Base-by-base conservation (phyloP, 2,888 invertebrate species). In the Lingula anatina region DNA sequence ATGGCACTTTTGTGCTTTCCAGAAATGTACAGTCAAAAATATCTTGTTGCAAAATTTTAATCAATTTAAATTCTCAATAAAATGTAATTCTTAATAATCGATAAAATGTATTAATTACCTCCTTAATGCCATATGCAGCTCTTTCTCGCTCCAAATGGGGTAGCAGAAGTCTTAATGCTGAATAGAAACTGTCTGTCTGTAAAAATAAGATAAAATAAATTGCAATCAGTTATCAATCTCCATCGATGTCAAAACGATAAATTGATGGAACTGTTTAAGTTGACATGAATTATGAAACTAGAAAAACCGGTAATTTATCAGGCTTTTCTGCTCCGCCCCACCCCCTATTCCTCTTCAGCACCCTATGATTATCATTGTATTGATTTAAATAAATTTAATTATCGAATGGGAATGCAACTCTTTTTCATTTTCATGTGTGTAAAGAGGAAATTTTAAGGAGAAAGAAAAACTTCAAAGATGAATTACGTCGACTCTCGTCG, bases 111-210 rank as follows among this genome's bases (percentile, higher is more conserved):
- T 31, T 23, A 44, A 51, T 49, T 56, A 77, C 78, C 70, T 89
- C 87, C 78, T 90, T 89, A 53, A 95, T 80, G 21, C 91, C 89
- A 76, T 91, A 91, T 0, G 90, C 83, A 36, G 84, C 83, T 58
- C 94, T 82, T 58, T 88, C 86, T 57, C 86, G 83, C 66, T 95
- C 95, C 28, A 84, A 78, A 51, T 84, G 81, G 1, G 94, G 92
- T 26, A 94, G 66, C 9, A 95, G 75, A 28, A 94, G 80, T 56
- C 94, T 82, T 60, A 95, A 70, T 38, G 90, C 81, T 5, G 89
- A 85, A 74, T 84, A 91, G 57, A 80, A 79, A 3, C 79, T 77
- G 59, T 79, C 79, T 7, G 51, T 61, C 76, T 77, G 57, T 27
- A 60, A 57, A 38, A 36, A 44, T 49, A 25, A 46, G 26, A 45